A percentile compares a stretch with the other conserved stretches of the same genome.
These are phyloP conservation scores for Microchirus variegatus DNA, from an alignment of 2,797 vertebrate genomes.

Conservation along the genomic window DNA sequence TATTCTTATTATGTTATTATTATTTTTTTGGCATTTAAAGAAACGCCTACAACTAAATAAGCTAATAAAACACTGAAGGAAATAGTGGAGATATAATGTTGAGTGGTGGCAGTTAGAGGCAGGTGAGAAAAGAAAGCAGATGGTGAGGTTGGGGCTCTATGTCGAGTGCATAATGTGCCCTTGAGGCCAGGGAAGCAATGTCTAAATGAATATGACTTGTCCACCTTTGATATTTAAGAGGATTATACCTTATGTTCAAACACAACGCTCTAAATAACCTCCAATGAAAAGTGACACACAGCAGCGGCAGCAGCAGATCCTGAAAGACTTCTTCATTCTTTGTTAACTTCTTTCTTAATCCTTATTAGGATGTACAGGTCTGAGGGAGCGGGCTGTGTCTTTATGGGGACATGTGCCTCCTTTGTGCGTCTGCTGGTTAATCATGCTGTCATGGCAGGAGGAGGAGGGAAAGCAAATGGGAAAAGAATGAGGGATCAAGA, in stretches of 20 bases:
- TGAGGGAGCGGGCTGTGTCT: slow-evolving; percentile 65
- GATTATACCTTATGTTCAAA: slow-evolving; percentile 84
- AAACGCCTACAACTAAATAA: not conserved
- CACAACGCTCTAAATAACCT: slow-evolving; percentile 72
- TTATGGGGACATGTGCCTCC: slow-evolving; percentile 77
- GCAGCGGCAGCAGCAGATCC: slow-evolving; percentile 78
- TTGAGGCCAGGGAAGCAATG: slow-evolving; percentile 63
- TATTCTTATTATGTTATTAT: too few species aligned
- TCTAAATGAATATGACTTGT: slow-evolving; percentile 83
- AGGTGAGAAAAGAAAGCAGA: slow-evolving; percentile 71
- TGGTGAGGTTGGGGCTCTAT: slow-evolving; percentile 64
- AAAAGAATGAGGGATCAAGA: slow-evolving; percentile 66
- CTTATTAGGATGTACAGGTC: slow-evolving; percentile 81
- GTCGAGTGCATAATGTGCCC: slow-evolving; percentile 69
- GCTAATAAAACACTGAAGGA: not conserved
- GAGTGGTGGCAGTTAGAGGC: slow-evolving; percentile 36
- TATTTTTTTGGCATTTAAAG: not conserved
- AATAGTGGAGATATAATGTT: slow-evolving; percentile 4
- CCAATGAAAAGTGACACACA: slow-evolving; percentile 74
- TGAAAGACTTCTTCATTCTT: slow-evolving; percentile 82
- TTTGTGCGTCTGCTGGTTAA: slow-evolving; percentile 81
- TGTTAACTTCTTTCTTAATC: slow-evolving; percentile 86
- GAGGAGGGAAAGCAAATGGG: slow-evolving; percentile 63
- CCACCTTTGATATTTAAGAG: slow-evolving; percentile 86
- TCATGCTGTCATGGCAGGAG: slow-evolving; percentile 79